phyloP scores from a whole-genome alignment of 2,888 invertebrate species.

The Calliphora vomitoria region DNA sequence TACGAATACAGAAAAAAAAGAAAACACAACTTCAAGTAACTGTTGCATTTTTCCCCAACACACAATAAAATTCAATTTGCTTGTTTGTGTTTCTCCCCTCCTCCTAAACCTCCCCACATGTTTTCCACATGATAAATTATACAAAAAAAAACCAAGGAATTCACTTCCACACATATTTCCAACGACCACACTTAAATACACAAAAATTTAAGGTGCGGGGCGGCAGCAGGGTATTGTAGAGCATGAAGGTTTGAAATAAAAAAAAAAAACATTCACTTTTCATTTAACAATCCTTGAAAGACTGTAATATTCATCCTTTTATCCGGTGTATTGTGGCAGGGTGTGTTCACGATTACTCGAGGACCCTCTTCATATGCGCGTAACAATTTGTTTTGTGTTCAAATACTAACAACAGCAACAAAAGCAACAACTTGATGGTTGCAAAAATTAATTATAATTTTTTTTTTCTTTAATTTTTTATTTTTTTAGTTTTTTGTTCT shows the following conservation, averaged over 20 bases:
- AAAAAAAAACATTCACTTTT: background rate
- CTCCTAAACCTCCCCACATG: background rate
- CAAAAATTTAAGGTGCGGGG: background rate
- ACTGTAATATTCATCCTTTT: background rate
- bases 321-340: background rate
- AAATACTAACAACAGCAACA: constrained; percentile 14
- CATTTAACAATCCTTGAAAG: constrained; percentile 25
- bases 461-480: background rate
- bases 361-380: background rate
- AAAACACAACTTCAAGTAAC: background rate
- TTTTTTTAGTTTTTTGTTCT: background rate
- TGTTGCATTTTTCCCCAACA: constrained; percentile 22
- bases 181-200: background rate
- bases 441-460: constrained; percentile 49
- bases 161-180: background rate
- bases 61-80: constrained; percentile 21
- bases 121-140: constrained; percentile 36
- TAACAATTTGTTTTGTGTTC: constrained; percentile 35
- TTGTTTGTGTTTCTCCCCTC: background rate
- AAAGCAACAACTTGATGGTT: constrained; percentile 10
- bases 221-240: background rate
- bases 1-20: background rate
- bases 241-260: background rate
- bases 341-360: constrained; percentile 9
- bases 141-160: background rate